These are phyloP conservation scores for Aptenodytes forsteri DNA, from an alignment of 2,113 vertebrate genomes.

Conservation along the genomic window DNA sequence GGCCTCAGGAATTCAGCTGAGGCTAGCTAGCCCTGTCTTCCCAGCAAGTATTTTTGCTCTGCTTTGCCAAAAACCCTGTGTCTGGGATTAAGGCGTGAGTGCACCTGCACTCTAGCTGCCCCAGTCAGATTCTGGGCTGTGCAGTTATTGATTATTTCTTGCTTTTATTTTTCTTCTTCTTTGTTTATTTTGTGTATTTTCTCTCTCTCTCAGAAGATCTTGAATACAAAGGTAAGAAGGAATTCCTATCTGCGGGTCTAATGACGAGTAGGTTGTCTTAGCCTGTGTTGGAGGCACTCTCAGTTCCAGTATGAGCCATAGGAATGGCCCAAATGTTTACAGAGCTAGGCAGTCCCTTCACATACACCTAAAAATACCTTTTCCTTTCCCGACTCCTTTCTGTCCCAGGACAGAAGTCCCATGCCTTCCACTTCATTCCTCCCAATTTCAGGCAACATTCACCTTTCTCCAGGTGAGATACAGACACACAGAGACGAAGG, in stretches of 20 bases:
- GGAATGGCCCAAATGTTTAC: background rate
- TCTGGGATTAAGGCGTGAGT: background rate
- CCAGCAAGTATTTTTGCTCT: background rate
- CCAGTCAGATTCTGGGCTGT: background rate
- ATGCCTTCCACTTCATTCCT: background rate
- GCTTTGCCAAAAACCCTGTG: background rate
- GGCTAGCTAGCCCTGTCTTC: background rate
- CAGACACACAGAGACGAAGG: background rate
- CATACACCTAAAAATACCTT: background rate
- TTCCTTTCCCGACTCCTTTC: background rate
- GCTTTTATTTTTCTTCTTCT: background rate
- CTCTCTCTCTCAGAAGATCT: background rate
- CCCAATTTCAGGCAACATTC: background rate
- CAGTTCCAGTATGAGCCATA: background rate
- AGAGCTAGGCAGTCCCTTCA: background rate
- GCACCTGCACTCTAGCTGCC: background rate
- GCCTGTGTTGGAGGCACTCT: background rate
- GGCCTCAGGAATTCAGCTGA: background rate
- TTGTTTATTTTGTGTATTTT: background rate
- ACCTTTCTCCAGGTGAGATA: background rate
- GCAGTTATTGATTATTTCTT: background rate
- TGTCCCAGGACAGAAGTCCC: background rate
- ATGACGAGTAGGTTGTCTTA: background rate
- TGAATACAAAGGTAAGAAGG: background rate
- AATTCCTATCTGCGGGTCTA: background rate